Evolutionary conservation across 2,797 vertebrate species (phyloP).

Genomic region (Sebastolobus alascanus): DNA sequence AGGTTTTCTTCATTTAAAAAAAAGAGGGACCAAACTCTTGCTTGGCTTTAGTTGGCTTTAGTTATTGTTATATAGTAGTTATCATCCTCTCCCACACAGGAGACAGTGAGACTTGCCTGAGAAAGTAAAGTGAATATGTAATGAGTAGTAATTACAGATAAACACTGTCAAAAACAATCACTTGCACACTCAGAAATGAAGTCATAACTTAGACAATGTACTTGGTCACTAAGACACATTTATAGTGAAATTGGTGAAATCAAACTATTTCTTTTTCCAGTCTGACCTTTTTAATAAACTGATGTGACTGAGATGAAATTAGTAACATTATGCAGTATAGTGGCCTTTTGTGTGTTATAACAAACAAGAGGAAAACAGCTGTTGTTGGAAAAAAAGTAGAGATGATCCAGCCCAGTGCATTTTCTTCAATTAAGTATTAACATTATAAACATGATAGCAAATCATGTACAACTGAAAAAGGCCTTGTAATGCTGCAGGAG

Average conservation of each 20-base stretch:
- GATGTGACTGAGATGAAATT: not conserved
- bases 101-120: not conserved
- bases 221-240: not conserved
- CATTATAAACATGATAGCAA: not conserved
- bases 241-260: not conserved
- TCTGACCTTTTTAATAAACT: not conserved
- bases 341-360: not conserved
- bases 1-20: not conserved
- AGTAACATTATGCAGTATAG: not conserved
- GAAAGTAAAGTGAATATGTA: constrained; percentile 36
- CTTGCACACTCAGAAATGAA: not conserved
- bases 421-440: not conserved
- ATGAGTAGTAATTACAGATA: constrained; percentile 31
- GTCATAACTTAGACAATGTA: not conserved
- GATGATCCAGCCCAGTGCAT: not conserved
- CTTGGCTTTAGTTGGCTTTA: not conserved
- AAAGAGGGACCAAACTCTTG: not conserved
- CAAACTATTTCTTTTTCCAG: not conserved
- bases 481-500: not conserved
- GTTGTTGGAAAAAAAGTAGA: not conserved
- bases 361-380: not conserved
- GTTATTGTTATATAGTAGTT: no score
- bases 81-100: not conserved
- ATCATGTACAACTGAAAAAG: not conserved
- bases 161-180: not conserved